Evolutionary conservation across 2,888 invertebrate species (phyloP).

Genomic region (Steinernema scapterisci): DNA sequence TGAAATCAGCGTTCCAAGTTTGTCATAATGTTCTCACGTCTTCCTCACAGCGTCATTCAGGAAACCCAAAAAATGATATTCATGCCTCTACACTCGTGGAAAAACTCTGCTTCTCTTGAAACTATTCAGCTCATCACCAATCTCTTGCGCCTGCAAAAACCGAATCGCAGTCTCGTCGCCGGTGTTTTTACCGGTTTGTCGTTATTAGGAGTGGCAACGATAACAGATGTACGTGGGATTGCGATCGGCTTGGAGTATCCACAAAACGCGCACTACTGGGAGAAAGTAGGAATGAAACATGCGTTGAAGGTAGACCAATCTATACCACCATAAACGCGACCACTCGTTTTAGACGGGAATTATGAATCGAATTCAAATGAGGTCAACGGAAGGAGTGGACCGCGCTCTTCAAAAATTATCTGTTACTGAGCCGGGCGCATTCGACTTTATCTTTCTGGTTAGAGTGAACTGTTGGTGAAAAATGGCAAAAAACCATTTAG

Average conservation of each 20-base stretch:
- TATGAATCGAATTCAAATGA: conserved; percentile 54
- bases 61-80: conserved; percentile 49
- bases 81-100: conserved; percentile 54
- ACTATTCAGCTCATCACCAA: conserved; percentile 61
- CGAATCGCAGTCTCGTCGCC: conserved; percentile 68
- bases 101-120: conserved; percentile 62
- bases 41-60: conserved; percentile 36
- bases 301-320: conserved; percentile 38
- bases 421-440: conserved; percentile 50
- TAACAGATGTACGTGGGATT: conserved; percentile 49
- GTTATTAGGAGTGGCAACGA: conserved; percentile 32
- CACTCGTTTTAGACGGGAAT: conserved; percentile 24
- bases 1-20: conserved; percentile 50
- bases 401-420: conserved; percentile 46
- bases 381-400: conserved; percentile 51
- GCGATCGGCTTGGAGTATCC: conserved; percentile 58
- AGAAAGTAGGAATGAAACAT: conserved; percentile 51
- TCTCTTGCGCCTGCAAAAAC: conserved; percentile 62
- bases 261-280: conserved; percentile 53
- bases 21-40: neutral
- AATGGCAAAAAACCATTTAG: neutral
- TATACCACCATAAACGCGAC: neutral
- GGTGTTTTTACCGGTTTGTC: conserved; percentile 50
- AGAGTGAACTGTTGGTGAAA: neutral
- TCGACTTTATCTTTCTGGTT: conserved; percentile 52